These are phyloP conservation scores for Pseudopleuronectes americanus DNA, from an alignment of 2,797 vertebrate species.

Conservation along the genomic window DNA sequence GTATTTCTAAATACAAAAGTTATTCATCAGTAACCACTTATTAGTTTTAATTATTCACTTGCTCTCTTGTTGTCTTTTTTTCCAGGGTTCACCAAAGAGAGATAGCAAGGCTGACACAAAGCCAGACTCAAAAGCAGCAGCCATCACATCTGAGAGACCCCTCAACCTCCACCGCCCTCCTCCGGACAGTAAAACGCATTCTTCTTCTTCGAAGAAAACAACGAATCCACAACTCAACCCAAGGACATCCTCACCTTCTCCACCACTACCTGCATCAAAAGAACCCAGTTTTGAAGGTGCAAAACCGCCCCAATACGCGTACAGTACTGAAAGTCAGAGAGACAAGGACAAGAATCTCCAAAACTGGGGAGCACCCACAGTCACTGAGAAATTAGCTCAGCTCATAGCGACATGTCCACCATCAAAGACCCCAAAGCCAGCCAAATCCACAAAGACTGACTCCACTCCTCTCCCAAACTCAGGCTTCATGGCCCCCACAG, in stretches of 20 bases:
- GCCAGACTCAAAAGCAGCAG: slow-evolving; percentile 75
- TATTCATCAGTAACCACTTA: slow-evolving; percentile 4
- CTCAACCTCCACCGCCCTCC: slow-evolving; percentile 82
- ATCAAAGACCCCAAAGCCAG: slow-evolving; percentile 92
- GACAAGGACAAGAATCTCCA: slow-evolving; percentile 88
- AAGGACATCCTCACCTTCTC: slow-evolving; percentile 70
- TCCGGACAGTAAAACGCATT: slow-evolving; percentile 80
- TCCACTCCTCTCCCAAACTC: slow-evolving; percentile 75
- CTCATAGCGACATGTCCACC: slow-evolving; percentile 97
- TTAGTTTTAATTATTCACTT: slow-evolving; percentile 20
- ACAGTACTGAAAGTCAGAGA: slow-evolving; percentile 74
- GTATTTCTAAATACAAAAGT: slow-evolving; percentile 3
- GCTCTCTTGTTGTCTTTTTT: slow-evolving; percentile 1
- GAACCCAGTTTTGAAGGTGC: slow-evolving; percentile 77
- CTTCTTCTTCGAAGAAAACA: slow-evolving; percentile 82
- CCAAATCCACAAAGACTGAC: slow-evolving; percentile 84
- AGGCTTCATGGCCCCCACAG: slow-evolving; percentile 84
- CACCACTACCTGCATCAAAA: slow-evolving; percentile 66
- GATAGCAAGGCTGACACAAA: slow-evolving; percentile 84
- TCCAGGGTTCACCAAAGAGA: slow-evolving; percentile 83
- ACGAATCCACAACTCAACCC: slow-evolving; percentile 69
- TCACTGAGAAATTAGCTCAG: slow-evolving; percentile 95
- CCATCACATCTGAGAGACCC: slow-evolving; percentile 77
- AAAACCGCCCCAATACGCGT: slow-evolving; percentile 79
- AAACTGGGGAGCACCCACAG: slow-evolving; percentile 91